phyloP scores from a whole-genome alignment of 1,140 invertebrate genomes.

The Drosophila varians region DNA sequence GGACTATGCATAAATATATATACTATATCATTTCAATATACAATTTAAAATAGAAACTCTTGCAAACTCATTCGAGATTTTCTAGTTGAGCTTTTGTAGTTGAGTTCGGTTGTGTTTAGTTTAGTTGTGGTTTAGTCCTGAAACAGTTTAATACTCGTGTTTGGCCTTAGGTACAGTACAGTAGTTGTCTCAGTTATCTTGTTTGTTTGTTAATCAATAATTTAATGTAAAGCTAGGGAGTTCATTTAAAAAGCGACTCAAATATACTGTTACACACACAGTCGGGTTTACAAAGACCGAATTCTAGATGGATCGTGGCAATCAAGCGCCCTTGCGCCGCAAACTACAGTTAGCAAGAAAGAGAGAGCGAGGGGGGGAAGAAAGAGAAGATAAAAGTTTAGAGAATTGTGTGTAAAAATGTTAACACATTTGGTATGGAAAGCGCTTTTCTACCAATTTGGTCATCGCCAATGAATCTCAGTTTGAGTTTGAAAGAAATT shows the following conservation, averaged over 20 bases:
- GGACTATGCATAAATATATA: constrained; percentile 18
- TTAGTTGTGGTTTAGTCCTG: constrained; percentile 52
- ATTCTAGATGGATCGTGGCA: constrained; percentile 82
- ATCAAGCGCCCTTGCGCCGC: constrained; percentile 80
- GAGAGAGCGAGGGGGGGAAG: constrained; percentile 46
- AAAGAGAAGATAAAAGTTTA: constrained; percentile 58
- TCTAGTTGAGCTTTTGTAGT: constrained; percentile 40
- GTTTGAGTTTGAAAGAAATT: constrained; percentile 81
- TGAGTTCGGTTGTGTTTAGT: constrained; percentile 21
- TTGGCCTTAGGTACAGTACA: constrained; percentile 68
- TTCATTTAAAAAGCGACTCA: constrained; percentile 82
- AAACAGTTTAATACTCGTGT: constrained; percentile 36
- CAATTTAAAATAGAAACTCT: constrained; percentile 81
- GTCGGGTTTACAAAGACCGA: constrained; percentile 83
- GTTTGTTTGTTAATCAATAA: constrained; percentile 12
- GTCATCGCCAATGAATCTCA: constrained; percentile 71
- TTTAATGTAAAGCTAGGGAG: constrained; percentile 43
- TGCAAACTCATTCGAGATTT: constrained; percentile 72
- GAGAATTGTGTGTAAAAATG: constrained; percentile 58
- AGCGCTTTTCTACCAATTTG: constrained; percentile 52
- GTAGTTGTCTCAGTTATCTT: constrained; percentile 47
- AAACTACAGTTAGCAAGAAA: constrained; percentile 61
- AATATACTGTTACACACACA: constrained; percentile 83
- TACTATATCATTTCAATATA: constrained; percentile 24
- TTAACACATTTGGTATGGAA: constrained; percentile 47